phyloP scores from a whole-genome alignment of 2,113 vertebrate species.

The Cyanoliseus patagonus region DNA sequence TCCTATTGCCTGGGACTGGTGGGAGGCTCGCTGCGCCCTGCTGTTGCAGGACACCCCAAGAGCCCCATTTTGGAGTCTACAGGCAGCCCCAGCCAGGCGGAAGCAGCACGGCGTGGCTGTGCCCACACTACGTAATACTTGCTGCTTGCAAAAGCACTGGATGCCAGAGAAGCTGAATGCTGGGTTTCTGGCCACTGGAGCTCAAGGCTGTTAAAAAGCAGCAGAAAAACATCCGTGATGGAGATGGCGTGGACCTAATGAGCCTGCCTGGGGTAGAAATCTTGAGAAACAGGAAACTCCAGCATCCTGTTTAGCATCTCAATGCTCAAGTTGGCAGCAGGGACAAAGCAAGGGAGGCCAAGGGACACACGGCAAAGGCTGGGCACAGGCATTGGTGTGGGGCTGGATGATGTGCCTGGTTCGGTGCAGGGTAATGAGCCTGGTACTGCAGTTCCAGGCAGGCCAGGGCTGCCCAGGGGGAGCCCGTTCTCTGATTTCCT shows the following conservation, averaged over 20 bases:
- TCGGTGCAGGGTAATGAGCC: rapidly evolving
- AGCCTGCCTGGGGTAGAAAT: background rate
- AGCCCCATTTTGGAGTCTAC: background rate
- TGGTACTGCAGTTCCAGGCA: background rate
- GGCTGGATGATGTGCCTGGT: background rate
- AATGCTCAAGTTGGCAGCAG: background rate
- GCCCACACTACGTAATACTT: background rate
- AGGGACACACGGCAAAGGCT: background rate
- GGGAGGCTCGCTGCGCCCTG: background rate
- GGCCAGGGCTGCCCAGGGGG: background rate
- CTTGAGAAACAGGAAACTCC: constrained; percentile 41
- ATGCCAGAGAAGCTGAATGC: background rate
- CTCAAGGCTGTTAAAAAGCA: background rate
- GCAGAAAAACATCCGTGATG: background rate
- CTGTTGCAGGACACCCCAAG: background rate
- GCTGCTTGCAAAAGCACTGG: background rate
- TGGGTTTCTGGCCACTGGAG: background rate
- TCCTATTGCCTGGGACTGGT: rapidly evolving
- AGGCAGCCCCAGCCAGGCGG: background rate
- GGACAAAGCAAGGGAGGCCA: background rate
- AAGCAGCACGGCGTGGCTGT: background rate
- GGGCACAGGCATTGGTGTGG: background rate
- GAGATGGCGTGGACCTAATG: background rate
- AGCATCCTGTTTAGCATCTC: constrained; percentile 33
- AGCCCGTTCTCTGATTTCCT: background rate